These are phyloP conservation scores for Platycercus adscitus DNA, from an alignment of 2,113 vertebrate species.

Conservation along the genomic window DNA sequence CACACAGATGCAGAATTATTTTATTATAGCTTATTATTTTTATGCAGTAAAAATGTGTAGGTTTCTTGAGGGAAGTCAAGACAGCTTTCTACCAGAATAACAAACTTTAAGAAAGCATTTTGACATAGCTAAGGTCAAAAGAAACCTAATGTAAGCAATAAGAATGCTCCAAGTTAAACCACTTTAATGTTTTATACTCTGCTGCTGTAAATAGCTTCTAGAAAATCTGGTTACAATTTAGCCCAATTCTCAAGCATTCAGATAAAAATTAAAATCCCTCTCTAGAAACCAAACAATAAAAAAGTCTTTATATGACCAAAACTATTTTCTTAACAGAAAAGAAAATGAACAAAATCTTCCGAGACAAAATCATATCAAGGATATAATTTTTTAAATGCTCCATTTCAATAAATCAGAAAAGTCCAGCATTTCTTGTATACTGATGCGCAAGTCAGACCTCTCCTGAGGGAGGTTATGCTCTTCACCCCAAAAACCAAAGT, in stretches of 20 bases:
- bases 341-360: not conserved
- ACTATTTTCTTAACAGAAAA: not conserved
- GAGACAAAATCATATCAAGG: not conserved
- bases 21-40: not conserved
- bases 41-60: not conserved
- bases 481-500: not conserved
- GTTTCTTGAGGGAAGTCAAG: not conserved
- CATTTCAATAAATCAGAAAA: not conserved
- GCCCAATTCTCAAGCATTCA: not conserved
- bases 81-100: not conserved
- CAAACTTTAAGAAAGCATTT: not conserved
- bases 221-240: not conserved
- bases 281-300: not conserved
- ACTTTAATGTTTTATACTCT: not conserved
- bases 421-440: not conserved
- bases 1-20: not conserved
- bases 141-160: not conserved
- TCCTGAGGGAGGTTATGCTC: not conserved
- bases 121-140: not conserved
- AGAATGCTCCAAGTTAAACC: not conserved
- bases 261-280: not conserved
- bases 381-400: not conserved
- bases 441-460: rapidly evolving
- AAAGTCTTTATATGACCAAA: not conserved
- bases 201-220: not conserved